These are phyloP conservation scores for Limnephilus lunatus DNA, from an alignment of 2,888 invertebrate species.

Conservation along the genomic window DNA sequence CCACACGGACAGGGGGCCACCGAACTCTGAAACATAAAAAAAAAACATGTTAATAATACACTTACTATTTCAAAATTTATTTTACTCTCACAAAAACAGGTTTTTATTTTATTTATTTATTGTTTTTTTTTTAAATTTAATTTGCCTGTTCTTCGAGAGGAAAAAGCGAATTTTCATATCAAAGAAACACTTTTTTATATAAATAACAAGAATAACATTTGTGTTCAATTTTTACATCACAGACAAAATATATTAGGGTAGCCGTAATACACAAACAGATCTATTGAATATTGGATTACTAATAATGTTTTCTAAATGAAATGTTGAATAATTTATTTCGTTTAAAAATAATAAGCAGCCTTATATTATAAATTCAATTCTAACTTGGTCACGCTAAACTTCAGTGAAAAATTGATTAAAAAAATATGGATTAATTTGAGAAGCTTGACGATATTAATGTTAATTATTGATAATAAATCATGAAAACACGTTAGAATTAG, in stretches of 20 bases:
- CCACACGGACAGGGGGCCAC: slow-evolving; percentile 50
- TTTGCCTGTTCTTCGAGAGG: too few relatives aligned
- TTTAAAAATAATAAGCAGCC: not conserved
- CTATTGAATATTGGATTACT: too few relatives aligned
- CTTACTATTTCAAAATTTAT: not conserved
- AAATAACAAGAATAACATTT: too few relatives aligned
- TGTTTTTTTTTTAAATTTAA: too few relatives aligned
- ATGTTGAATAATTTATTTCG: not conserved
- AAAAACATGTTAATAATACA: not conserved
- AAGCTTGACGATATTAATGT: not conserved
- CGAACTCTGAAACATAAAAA: slow-evolving; percentile 7
- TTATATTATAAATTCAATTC: not conserved
- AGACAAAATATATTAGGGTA: too few relatives aligned
- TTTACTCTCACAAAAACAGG: not conserved
- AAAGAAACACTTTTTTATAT: not conserved
- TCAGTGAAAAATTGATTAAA: not conserved
- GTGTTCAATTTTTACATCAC: too few relatives aligned
- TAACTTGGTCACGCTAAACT: not conserved
- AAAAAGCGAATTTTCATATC: not conserved
- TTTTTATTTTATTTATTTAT: too few relatives aligned
- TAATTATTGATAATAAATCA: not conserved
- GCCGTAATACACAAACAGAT: too few relatives aligned
- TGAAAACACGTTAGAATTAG: not conserved
- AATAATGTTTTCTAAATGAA: too few relatives aligned
- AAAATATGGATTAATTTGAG: not conserved